Conservation (phyloP, 2,113 vertebrate genomes). For the Bubalus kerabau region DNA sequence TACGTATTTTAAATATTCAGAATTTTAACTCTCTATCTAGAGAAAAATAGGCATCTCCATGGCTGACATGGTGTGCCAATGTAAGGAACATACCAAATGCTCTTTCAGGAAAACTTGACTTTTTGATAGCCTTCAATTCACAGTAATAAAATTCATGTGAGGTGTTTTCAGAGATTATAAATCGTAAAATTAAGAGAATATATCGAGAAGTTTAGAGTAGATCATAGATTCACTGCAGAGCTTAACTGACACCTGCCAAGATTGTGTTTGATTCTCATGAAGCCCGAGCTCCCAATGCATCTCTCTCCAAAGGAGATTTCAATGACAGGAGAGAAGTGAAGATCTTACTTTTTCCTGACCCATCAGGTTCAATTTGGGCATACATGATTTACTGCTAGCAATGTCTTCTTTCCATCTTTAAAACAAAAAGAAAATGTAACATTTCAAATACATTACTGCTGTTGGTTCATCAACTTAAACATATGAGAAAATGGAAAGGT, state of each 20-base stretch:
- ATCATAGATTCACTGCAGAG: not conserved
- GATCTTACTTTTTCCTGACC: not conserved
- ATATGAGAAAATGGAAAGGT: not conserved
- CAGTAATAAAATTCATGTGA: not conserved
- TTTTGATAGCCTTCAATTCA: not conserved
- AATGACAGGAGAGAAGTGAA: not conserved
- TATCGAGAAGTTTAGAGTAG: not conserved
- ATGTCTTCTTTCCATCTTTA: not conserved
- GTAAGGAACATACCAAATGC: not conserved
- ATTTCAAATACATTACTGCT: not conserved
- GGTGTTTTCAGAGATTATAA: not conserved
- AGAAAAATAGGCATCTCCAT: not conserved
- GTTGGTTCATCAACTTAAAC: not conserved
- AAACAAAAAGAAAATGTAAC: not conserved
- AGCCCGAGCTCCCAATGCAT: not conserved
- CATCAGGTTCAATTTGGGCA: not conserved
- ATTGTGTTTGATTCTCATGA: not conserved
- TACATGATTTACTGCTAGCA: not conserved
- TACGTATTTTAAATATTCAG: not conserved
- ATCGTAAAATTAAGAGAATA: not conserved
- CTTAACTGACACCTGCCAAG: not conserved
- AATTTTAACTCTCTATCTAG: not conserved
- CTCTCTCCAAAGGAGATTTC: not conserved
- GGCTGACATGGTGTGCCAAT: not conserved
- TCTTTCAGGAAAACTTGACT: not conserved